Evolutionary conservation across 2,888 invertebrate genomes (phyloP).

Genomic region (Cephus rjabovi): DNA sequence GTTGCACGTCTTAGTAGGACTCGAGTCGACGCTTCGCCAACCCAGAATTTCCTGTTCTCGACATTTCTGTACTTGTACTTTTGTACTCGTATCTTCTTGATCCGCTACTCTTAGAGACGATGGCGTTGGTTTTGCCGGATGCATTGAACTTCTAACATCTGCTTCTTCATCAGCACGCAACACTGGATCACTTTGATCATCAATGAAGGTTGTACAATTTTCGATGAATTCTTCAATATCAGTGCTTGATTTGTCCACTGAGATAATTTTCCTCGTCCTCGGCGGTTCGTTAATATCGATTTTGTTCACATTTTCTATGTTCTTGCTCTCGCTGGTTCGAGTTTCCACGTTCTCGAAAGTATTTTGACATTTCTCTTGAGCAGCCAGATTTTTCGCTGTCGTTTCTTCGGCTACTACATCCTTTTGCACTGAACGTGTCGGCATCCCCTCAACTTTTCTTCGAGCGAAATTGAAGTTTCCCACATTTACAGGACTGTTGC

Average conservation of each 20-base stretch:
- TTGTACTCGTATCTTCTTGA: neutral
- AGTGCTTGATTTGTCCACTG: constrained; percentile 15
- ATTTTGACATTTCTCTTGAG: neutral
- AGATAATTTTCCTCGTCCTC: constrained; percentile 9
- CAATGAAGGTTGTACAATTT: neutral
- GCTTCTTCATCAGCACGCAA: neutral
- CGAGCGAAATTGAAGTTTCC: constrained; percentile 39
- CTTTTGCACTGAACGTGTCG: constrained; percentile 22
- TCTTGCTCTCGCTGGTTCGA: neutral
- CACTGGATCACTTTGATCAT: neutral
- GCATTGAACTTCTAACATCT: neutral
- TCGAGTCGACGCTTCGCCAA: constrained; percentile 44
- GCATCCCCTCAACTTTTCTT: constrained; percentile 22
- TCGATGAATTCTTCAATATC: constrained; percentile 17
- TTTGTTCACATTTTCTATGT: neutral
- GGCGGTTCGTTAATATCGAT: neutral
- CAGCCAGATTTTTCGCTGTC: constrained; percentile 23
- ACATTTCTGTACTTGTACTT: constrained; percentile 30
- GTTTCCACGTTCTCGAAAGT: neutral
- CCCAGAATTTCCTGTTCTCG: constrained; percentile 15
- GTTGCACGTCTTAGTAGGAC: constrained; percentile 36
- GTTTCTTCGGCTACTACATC: constrained; percentile 14
- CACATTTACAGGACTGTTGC: constrained; percentile 52
- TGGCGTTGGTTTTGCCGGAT: neutral
- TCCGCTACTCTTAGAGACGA: neutral